These are phyloP conservation scores for Tamias sibiricus DNA, from an alignment of 2,113 vertebrate genomes.

Conservation along the genomic window DNA sequence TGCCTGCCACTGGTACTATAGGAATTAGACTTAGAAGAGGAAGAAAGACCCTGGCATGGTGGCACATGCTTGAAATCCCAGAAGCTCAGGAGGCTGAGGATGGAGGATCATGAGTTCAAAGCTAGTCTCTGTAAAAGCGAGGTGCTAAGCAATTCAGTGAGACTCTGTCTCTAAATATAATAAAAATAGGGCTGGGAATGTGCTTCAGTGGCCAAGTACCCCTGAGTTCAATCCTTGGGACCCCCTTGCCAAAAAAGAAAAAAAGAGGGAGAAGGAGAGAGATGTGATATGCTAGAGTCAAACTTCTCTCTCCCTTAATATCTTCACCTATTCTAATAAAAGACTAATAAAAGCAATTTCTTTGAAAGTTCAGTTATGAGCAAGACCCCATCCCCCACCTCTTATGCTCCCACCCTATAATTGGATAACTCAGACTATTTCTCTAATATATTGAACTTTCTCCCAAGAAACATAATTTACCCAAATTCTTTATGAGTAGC, in stretches of 20 bases:
- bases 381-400: background rate
- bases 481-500: conserved; percentile 18
- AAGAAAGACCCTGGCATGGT: background rate
- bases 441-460: conserved; percentile 18
- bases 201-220: no score
- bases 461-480: conserved; percentile 42
- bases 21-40: background rate
- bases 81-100: no score
- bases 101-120: no score
- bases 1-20: background rate
- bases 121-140: no score
- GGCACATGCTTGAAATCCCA: no score
- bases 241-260: no score
- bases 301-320: background rate
- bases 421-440: conserved; percentile 1
- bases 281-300: background rate
- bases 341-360: background rate
- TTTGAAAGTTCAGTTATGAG: background rate
- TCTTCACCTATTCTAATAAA: conserved; percentile 10
- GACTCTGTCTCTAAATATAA: no score
- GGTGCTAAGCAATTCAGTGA: no score
- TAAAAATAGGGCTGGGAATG: no score
- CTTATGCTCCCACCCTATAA: background rate
- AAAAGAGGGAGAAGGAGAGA: background rate
- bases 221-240: no score